Evolutionary conservation across 2,113 vertebrate genomes (phyloP), one percentile per base, ranked within the genome.

Genomic region (Phaetusa simplex): DNA sequence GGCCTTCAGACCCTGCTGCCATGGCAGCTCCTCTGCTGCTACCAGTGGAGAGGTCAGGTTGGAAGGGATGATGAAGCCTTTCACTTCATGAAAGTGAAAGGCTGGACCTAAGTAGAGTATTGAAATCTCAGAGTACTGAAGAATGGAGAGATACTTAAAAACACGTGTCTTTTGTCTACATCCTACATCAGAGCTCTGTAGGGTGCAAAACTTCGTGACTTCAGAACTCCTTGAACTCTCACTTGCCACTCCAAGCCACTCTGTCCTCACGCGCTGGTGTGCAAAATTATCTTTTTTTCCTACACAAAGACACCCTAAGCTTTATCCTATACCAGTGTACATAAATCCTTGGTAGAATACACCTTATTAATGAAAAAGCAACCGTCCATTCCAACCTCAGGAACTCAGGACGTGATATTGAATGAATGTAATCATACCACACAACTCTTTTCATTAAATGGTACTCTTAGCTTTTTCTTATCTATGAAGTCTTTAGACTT

Each of bases 141-240:
- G 40, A 81, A 66, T 2, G 2, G 22, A 62, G 21, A 49, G 23
- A 38, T 1, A 71, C 23, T 61, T 70, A 53, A 86, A 85, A 64
- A 1, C 6, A 23, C 1, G 4, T 3, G 0, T 50, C 7, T 42
- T 59, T 59, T 4, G 0, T 52, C 34, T 56, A 21, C 22, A 38
- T 40, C 11, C 5, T 21, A 34, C 14, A 14, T 58, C n/a, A 62
- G 78, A 66, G 11, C 32, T 76, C 38, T 65, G 22, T 22, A 76
- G 50, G 21, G 6, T 29, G 45, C 38, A 65, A 50, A 73, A 62
- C 3, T 40, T 70, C 34, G n/a, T 1, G 3, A 53, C 27, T 62
- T 34, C 22, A 66, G 40, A 84, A 52, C 34, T 56, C 14, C 16
- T 55, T 86, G 53, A 61, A 56, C 27, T 67, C 12, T 72, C 34